A percentile compares a stretch with the other conserved stretches of the same genome.
Evolutionary conservation across 2,797 vertebrate genomes (phyloP).

Genomic region (Pipistrellus kuhlii): DNA sequence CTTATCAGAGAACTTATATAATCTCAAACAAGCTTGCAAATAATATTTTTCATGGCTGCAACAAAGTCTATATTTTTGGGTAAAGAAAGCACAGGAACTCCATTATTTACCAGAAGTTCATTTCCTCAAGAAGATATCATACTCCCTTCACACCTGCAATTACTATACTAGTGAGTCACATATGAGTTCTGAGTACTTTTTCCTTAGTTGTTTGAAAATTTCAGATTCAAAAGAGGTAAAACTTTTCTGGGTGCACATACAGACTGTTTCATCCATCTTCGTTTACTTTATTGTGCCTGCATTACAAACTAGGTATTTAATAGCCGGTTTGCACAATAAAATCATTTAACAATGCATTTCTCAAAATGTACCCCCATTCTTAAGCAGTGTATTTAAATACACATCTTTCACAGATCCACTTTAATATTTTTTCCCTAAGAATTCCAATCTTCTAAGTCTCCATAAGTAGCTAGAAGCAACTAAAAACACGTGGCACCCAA

Average conservation of each 20-base stretch:
- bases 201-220: background rate
- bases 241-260: background rate
- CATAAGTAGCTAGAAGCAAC: background rate
- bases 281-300: background rate
- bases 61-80: background rate
- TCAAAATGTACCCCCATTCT: background rate
- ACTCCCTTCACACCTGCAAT: background rate
- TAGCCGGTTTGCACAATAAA: background rate
- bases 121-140: background rate
- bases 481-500: background rate
- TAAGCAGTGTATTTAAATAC: background rate
- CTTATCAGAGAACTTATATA: conserved; percentile 32
- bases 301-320: background rate
- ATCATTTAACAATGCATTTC: background rate
- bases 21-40: background rate
- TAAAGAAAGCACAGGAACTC: conserved; percentile 6
- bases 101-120: conserved; percentile 27
- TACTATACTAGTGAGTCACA: background rate
- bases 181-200: background rate
- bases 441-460: conserved; percentile 26
- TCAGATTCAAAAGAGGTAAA: background rate
- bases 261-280: background rate
- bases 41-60: background rate
- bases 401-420: background rate
- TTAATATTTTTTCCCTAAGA: background rate